Conservation (phyloP, 2,113 vertebrate species). For the Glaucidium brasilianum region DNA sequence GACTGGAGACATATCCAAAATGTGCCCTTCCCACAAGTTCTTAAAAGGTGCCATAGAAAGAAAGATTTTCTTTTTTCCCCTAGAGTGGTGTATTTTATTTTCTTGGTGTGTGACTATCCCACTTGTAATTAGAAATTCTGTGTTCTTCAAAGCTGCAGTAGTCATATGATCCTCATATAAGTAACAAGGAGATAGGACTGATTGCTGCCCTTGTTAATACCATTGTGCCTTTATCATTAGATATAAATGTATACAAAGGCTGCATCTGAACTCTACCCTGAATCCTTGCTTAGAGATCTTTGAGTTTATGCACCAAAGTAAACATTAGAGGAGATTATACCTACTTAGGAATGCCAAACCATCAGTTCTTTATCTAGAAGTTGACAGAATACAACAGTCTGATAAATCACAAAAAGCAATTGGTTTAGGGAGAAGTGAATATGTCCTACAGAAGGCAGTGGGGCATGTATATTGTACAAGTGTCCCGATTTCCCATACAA, state of each 20-base stretch:
- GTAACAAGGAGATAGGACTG: neutral
- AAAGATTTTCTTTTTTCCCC: neutral
- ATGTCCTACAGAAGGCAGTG: neutral
- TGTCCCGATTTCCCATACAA: accelerated
- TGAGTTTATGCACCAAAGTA: neutral
- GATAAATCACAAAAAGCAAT: neutral
- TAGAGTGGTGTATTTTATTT: neutral
- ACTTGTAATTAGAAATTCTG: neutral
- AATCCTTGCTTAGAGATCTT: neutral
- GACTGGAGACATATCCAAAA: neutral
- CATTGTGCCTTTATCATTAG: neutral
- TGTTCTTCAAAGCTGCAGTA: neutral
- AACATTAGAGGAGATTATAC: neutral
- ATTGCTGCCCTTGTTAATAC: neutral
- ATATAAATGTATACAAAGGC: neutral
- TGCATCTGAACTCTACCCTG: neutral
- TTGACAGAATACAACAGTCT: neutral
- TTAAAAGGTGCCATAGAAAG: neutral
- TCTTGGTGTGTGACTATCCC: neutral
- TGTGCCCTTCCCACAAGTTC: neutral
- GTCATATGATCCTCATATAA: neutral
- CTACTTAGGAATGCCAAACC: neutral
- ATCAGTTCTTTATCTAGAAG: neutral
- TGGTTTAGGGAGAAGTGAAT: neutral
- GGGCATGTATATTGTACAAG: neutral